Percentiles rank a stretch among this genome's conserved stretches.
Conservation (phyloP, 2,113 vertebrate genomes). For the Centropus bengalensis region DNA sequence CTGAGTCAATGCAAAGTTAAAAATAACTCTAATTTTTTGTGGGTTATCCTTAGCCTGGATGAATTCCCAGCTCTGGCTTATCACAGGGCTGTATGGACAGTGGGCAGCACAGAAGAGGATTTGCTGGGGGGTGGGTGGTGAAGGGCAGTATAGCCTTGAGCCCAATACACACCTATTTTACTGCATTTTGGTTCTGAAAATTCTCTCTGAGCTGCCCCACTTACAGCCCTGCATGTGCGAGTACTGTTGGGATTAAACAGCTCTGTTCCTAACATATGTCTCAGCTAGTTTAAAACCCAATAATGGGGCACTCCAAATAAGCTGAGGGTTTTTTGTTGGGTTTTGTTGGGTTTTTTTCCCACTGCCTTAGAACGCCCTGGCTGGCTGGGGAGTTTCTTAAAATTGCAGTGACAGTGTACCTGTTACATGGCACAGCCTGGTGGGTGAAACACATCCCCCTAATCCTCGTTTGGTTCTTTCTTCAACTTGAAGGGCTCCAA, state of each 20-base stretch:
- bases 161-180: neutral
- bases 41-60: fast-evolving
- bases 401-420: fast-evolving
- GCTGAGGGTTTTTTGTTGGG: neutral
- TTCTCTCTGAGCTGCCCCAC: neutral
- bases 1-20: neutral
- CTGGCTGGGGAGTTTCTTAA: neutral
- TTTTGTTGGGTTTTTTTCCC: neutral
- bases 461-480: neutral
- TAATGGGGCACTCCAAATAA: conserved; percentile 44
- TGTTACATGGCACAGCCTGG: neutral
- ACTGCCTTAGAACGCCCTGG: neutral
- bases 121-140: fast-evolving
- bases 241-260: conserved; percentile 14
- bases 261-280: conserved; percentile 26
- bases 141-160: neutral
- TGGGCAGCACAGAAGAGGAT: neutral
- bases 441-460: neutral
- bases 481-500: neutral
- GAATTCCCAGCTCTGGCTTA: neutral
- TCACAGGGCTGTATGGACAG: neutral
- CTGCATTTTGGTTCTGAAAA: neutral
- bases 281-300: conserved; percentile 48
- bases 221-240: neutral
- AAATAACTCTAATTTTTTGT: neutral